A percentile compares a stretch with the other conserved stretches of the same genome.
Evolutionary conservation across 2,113 vertebrate genomes (phyloP).

Genomic region (Tachysurus fulvidraco): DNA sequence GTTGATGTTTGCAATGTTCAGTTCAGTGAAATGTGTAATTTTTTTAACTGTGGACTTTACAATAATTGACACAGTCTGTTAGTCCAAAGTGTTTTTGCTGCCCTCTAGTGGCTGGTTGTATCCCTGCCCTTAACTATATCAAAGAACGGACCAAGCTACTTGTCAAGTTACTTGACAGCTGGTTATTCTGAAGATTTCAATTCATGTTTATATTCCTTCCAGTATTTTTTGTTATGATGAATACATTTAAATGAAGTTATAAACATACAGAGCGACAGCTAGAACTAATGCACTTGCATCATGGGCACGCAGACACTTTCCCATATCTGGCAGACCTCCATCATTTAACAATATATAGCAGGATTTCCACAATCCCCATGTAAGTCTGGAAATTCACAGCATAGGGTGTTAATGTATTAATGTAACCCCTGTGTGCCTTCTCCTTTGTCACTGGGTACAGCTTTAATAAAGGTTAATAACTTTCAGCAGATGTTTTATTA

Average conservation of each 20-base stretch:
- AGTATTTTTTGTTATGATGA: neutral
- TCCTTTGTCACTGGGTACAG: neutral
- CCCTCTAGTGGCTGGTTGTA: neutral
- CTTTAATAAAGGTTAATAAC: neutral
- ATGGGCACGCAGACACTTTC: slow-evolving; percentile 1
- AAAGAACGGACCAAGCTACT: neutral
- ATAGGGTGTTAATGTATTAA: neutral
- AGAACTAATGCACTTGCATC: neutral
- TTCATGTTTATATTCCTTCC: neutral
- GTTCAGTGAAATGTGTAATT: neutral
- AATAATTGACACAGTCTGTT: neutral
- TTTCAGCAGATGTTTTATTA: neutral
- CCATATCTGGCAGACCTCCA: neutral
- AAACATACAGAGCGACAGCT: neutral
- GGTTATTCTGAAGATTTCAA: neutral
- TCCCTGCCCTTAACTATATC: neutral
- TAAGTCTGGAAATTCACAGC: neutral
- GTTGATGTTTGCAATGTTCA: neutral
- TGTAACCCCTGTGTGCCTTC: neutral
- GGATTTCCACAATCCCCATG: neutral
- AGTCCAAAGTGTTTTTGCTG: neutral
- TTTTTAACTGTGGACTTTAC: neutral
- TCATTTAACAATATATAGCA: neutral
- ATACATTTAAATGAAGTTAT: neutral
- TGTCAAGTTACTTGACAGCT: neutral